Base-by-base conservation (phyloP, 2,888 invertebrate genomes). In the Odontocerum albicorne region DNA sequence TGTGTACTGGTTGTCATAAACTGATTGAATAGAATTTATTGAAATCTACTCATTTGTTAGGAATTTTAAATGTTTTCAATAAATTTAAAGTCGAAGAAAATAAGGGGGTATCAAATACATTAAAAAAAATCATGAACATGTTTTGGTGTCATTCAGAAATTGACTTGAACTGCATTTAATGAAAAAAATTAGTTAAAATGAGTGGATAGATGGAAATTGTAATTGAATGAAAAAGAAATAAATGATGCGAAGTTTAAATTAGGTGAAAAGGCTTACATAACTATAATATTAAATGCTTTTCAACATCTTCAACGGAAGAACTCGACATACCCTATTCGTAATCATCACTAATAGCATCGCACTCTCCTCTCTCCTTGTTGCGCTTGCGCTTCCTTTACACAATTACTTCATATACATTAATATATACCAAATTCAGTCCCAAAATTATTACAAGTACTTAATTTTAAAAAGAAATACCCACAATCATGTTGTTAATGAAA, bases 271-370 rank as follows among this genome's bases (percentile, higher is more conserved):
- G 12, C 44, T 35, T 46, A 46, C 6, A 10, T 35, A 46, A 46
- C 46, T 46, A 46, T 33, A 46, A 46, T 36, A 46, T 19, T 46
- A 46, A 46, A 39, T 49, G 49, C 49, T 49, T 40, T 31, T 6
- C 44, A 33, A 8, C 22, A 35, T 46, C 36, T 35, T 21, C 20
- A 22, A 20, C 32, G 46, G 46, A 46, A 46, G 46, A 46, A 46
- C 46, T 46, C 20, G 45, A 32, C 35, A 33, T 19, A 40, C 17
- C 36, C 33, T 46, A 46, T 13, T 19, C 46, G 35, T 46, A 46
- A 46, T 32, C 27, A 46, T 46, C 46, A 46, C 22, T 33, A 36
- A 21, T 33, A 35, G 33, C 19, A 46, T 46, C 46, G 35, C 22
- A 35, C 46, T 33, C 46, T 21, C 36, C 21, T 15, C 35, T n/a